A percentile compares a stretch with the other conserved stretches of the same genome.
Evolutionary conservation across 2,113 vertebrate genomes (phyloP).

Genomic region (Pygoscelis adeliae): DNA sequence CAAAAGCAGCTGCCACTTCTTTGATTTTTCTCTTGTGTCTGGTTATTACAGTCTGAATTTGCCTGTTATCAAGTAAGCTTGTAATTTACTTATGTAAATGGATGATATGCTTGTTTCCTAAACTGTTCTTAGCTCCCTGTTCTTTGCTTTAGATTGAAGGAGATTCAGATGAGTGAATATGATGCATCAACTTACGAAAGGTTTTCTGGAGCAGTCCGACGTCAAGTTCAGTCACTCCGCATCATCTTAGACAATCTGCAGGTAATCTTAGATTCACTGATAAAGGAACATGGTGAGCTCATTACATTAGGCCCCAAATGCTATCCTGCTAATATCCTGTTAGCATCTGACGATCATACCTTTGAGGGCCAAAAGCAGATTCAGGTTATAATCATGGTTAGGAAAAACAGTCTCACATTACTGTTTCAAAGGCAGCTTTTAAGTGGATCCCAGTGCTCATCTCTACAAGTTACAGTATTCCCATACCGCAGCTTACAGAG

Average conservation of each 20-base stretch:
- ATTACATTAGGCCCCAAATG: background rate
- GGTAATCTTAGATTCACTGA: constrained; percentile 71
- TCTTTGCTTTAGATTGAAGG: constrained; percentile 82
- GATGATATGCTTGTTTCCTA: background rate
- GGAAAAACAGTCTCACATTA: background rate
- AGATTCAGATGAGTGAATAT: constrained; percentile 95
- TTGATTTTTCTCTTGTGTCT: background rate
- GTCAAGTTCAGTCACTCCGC: constrained; percentile 91
- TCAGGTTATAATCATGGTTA: background rate
- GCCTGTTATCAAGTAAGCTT: background rate
- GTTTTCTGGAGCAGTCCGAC: constrained; percentile 87
- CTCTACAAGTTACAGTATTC: background rate
- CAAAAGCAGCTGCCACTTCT: background rate
- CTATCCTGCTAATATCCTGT: background rate
- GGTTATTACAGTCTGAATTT: background rate
- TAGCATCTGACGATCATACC: background rate
- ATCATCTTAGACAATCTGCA: constrained; percentile 93
- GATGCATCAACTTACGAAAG: constrained; percentile 89
- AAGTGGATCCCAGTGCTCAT: background rate
- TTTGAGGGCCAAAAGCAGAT: background rate
- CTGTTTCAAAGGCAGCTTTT: background rate
- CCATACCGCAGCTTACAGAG: background rate
- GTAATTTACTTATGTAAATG: background rate
- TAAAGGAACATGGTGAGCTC: background rate
- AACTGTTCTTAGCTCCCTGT: background rate